Base-by-base conservation (phyloP, 2,797 vertebrate species). In the Cottoperca gobio region DNA sequence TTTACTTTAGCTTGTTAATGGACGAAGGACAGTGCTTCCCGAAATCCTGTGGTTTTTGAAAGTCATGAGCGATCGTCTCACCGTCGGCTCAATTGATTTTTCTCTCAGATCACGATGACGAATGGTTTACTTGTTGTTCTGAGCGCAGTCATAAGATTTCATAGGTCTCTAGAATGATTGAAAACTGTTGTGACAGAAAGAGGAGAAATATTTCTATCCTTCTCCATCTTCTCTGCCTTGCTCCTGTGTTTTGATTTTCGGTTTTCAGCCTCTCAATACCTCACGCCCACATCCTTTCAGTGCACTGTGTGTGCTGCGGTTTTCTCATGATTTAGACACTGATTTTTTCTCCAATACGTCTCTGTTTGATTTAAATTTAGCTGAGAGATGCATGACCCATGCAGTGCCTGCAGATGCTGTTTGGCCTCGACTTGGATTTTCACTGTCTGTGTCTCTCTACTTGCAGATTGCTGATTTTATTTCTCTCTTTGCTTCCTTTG, bases 291-390 rank as follows among this genome's bases (percentile, higher is more conserved):
- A 42, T 67, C 54, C 63, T 48, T 16, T 73, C 69, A 39, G 57
- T 54, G 39, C 50, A 33, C 35, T 2, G 21, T 53, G 21, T 53
- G 55, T 46, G 28, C 55, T 23, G 26, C 16, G 24, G 21, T 49
- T 40, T n/a, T 50, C 43, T 48, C 3, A 0, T 40, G 45, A 78
- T 67, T 63, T 76, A 54, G 76, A 76, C 69, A 66, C 70, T 66
- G 75, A 84, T 82, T 81, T 86, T 50, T 59, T 24, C 65, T 70
- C 1, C 4, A 71, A 81, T 78, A 48, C 3, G 50, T 80, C 35
- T 66, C 55, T 17, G 46, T 85, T 84, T 73, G 72, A 81, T 85
- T 79, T 84, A 84, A 79, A 79, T 88, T 76, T 88, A 82, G 85
- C 83, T 49, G 46, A 75, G 72, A 50, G 61, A 76, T 50, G 67